Conservation (phyloP, 2,888 invertebrate species). For the Chelonus formosanus region DNA sequence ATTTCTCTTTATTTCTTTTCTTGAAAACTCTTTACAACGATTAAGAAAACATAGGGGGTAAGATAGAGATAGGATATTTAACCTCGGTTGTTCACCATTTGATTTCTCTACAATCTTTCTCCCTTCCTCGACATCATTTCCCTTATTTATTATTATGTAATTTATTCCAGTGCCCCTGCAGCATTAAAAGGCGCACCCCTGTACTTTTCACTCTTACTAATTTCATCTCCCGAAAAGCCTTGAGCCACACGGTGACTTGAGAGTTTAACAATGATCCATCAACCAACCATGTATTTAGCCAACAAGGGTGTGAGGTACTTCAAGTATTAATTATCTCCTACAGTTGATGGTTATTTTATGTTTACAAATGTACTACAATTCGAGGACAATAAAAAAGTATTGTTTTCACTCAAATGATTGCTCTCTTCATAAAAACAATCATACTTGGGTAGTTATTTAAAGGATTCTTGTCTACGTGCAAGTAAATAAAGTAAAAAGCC, state of each 20-base stretch:
- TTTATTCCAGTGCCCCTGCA: slow-evolving; percentile 55
- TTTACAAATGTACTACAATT: not conserved
- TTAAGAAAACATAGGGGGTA: slow-evolving; percentile 19
- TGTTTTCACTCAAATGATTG: no score
- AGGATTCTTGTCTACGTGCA: no score
- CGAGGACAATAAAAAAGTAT: no score
- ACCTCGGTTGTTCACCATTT: slow-evolving; percentile 48
- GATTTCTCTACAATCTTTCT: slow-evolving; percentile 41
- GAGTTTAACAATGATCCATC: slow-evolving; percentile 8
- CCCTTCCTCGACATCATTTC: slow-evolving; percentile 28
- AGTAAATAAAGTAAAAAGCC: no score
- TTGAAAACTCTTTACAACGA: slow-evolving; percentile 8
- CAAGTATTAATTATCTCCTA: slow-evolving; percentile 23
- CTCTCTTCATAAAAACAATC: no score
- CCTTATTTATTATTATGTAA: slow-evolving; percentile 59
- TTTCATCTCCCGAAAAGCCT: slow-evolving; percentile 46
- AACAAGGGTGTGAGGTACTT: slow-evolving; percentile 14
- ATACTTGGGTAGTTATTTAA: no score
- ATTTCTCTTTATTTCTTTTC: not conserved
- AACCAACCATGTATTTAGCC: not conserved
- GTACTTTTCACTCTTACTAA: slow-evolving; percentile 63
- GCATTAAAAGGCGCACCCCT: slow-evolving; percentile 45
- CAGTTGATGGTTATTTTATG: slow-evolving; percentile 13
- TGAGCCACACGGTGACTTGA: slow-evolving; percentile 18
- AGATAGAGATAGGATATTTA: slow-evolving; percentile 16